Base-by-base conservation (phyloP, 1,140 invertebrate species). In the Trissolcus basalis region DNA sequence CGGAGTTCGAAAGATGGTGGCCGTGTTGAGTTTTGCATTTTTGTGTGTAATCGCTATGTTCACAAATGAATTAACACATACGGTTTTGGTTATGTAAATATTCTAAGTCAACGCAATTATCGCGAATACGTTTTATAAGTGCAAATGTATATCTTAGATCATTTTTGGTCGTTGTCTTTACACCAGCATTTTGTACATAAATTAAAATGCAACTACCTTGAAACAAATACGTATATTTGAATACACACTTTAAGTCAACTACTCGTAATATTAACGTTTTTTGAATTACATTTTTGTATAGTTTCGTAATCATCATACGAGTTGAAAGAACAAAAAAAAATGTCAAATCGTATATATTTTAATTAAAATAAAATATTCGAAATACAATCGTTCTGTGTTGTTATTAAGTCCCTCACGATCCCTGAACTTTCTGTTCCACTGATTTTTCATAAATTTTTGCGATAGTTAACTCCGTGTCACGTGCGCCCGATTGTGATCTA, bases 251-350 rank as follows among this genome's bases (percentile, higher is more conserved):
- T 75, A 53, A 75, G 71, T 69, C 72, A 69, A 69, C 8, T 64
- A 70, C 67, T 60, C 70, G 61, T 76, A 75, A 75, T 63, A 76
- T 70, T 69, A 60, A 77, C 67, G 47, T 77, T 70, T 71, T 71
- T 77, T 71, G 63, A 71, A 77, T 77, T 77, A 71, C 61, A 77
- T 71, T 77, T 77, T 77, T 77, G 74, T 77, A 77, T 77, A 77
- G 74, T 71, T 77, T 68, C 56, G 53, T 77, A 71, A 77, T 77
- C 70, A 76, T 71, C 70, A 27, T 27, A 27, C 68, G 47, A 71
- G 61, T 71, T 77, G 43, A 77, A 77, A 54, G 64, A 61, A 39
- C 36, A 39, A 39, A 39, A 3, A 39, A 70, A 69, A 76, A 76
- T 76, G 65, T 76, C 65, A 76, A 76, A 76, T 76, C 73, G 61